Evolutionary conservation across 2,888 invertebrate species (phyloP), one percentile per base, ranked within the genome.

Genomic region (Hydraecia micacea): DNA sequence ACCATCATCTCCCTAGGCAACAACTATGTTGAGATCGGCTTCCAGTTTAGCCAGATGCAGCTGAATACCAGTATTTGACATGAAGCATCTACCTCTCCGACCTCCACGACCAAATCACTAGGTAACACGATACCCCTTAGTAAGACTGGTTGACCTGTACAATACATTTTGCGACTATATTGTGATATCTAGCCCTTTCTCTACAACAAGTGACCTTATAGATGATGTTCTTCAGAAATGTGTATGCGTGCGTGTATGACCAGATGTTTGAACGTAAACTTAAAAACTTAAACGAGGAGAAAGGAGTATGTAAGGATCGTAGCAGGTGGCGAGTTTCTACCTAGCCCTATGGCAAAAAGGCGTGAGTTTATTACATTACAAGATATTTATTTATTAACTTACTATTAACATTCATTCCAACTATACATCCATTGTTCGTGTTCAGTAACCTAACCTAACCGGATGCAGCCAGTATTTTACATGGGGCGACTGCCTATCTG

Each of bases 341-440:
- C 9, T 52, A 9, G 0, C 2, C 9, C 25, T 11, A 11, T 9
- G 9, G 25, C 4, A 55, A 25, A 11, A 55, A 9, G 4, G 9
- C 9, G 25, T 9, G 55, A 55, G 55, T 25, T n/a, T 55, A 11
- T 25, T 1, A n/a, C 21, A 55, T n/a, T 25, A 55, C 32, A n/a
- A n/a, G 1, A 13, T 28, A 65, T 15, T 32, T 32, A 32, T 32
- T 32, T 32, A 32, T 32, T 32, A 32, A 32, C 32, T 32, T 32
- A 32, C 1, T 39, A 60, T n/a, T 8, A 18, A 7, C 18, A 42
- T 25, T 15, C 2, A 28, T 73, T 36, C 15, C 36, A 55, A 8
- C n/a, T n/a, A 25, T 18, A 42, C 3, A 55, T 15, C 39, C 9
- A 74, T 67, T 80, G 67, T 36, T 49, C n/a, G n/a, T 42, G 68